Percentiles rank a stretch among this genome's conserved stretches.
Conservation (phyloP, 2,888 invertebrate species). For the Tinea semifulvella region DNA sequence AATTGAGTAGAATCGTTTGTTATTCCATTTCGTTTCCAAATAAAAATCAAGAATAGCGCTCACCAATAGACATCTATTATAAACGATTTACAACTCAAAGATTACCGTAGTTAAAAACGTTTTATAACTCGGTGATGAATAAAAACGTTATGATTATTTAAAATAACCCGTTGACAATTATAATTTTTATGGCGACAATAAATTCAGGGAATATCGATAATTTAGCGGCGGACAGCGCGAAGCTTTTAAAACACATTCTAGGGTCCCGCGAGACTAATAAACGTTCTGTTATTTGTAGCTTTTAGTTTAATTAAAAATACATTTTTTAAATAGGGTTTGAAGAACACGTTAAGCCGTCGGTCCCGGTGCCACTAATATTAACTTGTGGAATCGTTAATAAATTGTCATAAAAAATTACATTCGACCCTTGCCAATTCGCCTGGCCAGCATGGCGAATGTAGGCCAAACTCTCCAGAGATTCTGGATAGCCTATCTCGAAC, state of each 20-base stretch:
- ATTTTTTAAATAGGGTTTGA: too few species aligned
- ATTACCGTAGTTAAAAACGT: constrained; percentile 10
- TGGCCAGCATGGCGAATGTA: too few species aligned
- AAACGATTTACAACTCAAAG: background rate
- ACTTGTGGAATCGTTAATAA: too few species aligned
- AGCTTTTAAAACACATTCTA: constrained; percentile 1
- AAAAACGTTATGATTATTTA: constrained; percentile 21
- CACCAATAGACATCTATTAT: background rate
- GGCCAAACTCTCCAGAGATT: too few species aligned
- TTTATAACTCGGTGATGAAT: constrained; percentile 14
- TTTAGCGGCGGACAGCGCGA: constrained; percentile 11
- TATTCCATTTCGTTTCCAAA: background rate
- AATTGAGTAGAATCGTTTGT: background rate
- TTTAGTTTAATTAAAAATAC: too few species aligned
- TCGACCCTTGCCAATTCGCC: too few species aligned
- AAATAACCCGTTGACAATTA: constrained; percentile 25
- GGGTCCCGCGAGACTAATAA: constrained; percentile 3
- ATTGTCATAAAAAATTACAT: too few species aligned
- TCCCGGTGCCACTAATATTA: too few species aligned
- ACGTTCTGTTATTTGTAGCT: background rate
- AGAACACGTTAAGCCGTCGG: too few species aligned
- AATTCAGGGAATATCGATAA: constrained; percentile 21
- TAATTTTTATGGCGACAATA: constrained; percentile 25
- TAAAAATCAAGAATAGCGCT: background rate
- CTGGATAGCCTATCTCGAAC: too few species aligned